Evolutionary conservation across 1,140 invertebrate genomes (phyloP).

Genomic region (Tenebrio molitor): DNA sequence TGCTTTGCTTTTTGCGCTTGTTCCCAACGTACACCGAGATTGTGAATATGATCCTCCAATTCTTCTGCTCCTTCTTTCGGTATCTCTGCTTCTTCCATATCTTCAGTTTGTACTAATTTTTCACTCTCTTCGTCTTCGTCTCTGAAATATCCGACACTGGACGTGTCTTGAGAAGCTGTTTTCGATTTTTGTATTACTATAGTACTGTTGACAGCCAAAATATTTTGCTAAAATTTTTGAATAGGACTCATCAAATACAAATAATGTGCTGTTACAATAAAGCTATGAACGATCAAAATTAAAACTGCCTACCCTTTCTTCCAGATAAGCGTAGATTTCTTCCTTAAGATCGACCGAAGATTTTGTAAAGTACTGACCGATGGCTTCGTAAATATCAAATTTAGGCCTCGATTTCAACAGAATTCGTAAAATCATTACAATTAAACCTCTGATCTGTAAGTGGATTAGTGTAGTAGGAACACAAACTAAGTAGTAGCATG

Average conservation of each 20-base stretch:
- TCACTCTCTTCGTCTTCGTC: not conserved
- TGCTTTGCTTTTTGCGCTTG: too few species aligned
- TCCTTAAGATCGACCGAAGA: slow-evolving; percentile 8
- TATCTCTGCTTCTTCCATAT: not conserved
- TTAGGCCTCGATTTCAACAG: slow-evolving; percentile 2
- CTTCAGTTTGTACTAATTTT: not conserved
- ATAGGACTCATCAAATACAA: too few species aligned
- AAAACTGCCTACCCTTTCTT: slow-evolving; percentile 13
- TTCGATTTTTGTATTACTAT: too few species aligned
- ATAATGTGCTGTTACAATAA: not conserved
- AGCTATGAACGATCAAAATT: not conserved
- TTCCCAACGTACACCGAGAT: too few species aligned
- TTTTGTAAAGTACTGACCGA: slow-evolving; percentile 6
- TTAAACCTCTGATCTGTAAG: slow-evolving; percentile 18
- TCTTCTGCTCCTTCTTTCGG: too few species aligned
- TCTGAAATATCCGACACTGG: too few species aligned
- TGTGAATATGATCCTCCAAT: too few species aligned
- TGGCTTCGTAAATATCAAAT: not conserved
- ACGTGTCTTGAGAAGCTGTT: too few species aligned
- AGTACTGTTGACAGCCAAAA: too few species aligned
- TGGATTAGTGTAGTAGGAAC: not conserved
- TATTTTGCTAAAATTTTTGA: too few species aligned
- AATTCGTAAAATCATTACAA: slow-evolving; percentile 10
- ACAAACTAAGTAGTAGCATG: not conserved
- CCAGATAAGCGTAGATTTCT: not conserved